Evolutionary conservation across 2,113 vertebrate species (phyloP), one percentile per base, ranked within the genome.

Genomic region (Chloroceryle aenea): DNA sequence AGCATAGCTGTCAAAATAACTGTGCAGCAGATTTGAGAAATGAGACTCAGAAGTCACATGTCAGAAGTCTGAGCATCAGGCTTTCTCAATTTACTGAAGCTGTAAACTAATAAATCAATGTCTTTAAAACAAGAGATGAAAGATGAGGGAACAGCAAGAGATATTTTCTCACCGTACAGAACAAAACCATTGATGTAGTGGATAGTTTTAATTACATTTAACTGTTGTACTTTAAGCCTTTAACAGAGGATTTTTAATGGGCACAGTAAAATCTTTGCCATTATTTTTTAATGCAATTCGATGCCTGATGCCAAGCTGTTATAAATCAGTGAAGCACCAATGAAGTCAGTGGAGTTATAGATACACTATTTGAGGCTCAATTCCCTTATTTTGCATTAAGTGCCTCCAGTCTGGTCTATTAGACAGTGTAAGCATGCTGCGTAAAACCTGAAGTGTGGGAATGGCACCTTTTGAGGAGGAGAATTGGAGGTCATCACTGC

Each of bases 111-210:
- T 91, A 91, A 76, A 92, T 95, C 87, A 86, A 22, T 72, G 76
- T 94, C 82, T 93, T 92, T 84, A 80, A 91, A 95, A 83, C 48
- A 93, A 85, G 67, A 77, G 72, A 77, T 88, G 85, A 96, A 96
- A 67, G 68, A 93, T 90, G 74, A 82, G 45, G 36, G 56, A 72
- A 68, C 30, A 93, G 81, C 47, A 89, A 76, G 47, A 85, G 53
- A 66, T 47, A 63, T 83, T 92, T 92, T 80, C 84, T 85, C 18
- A 92, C 21, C 45, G 38, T 62, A 85, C 45, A 50, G 75, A 91
- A 76, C 30, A 91, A 89, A 94, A 77, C 17, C 66, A 79, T 84
- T 68, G 58, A 48, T 64, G 73, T 95, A 64, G 83, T 72, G 34
- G 27, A n/a, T 61, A 85, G 38, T 88, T 95, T 92, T 81, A 90